Evolutionary conservation across 2,797 vertebrate genomes (phyloP), one percentile per base, ranked within the genome.

Genomic region (Gallinago solitaria): DNA sequence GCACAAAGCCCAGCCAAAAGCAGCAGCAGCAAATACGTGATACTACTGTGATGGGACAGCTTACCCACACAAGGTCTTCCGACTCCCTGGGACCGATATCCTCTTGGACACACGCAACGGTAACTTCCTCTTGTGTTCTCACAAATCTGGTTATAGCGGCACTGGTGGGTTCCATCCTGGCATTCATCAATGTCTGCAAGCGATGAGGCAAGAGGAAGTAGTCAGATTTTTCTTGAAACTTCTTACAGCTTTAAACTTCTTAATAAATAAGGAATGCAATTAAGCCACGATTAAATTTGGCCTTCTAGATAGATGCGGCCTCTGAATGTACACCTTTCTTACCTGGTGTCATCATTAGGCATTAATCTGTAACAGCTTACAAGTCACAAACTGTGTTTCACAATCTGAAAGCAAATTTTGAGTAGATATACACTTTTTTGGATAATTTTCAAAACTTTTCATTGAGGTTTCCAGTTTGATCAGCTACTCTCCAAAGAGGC

Each of bases 141-240:
- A 84, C 99, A 99, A 63, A 99, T 98, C 98, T 99, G 99, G 96
- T 99, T 99, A 92, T 99, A 99, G 96, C 98, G 98, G 98, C 99
- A 99, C 85, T 98, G 99, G 96, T 99, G 99, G 35, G 98, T 99
- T 23, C 99, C 99, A 11, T 99, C 99, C 95, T 92, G 98, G 98
- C 99, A 99, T 95, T 99, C 99, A 65, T 99, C 98, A 8, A 99
- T 98, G 95, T 99, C 99, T 99, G 88, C 25, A 30, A 84, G 89
- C 77, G 57, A 96, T 18, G 89, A 51, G 33, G 85, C 67, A 96
- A 94, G 68, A 71, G 69, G 50, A 76, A 79, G 60, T 5, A 28
- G 17, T 70, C 68, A 83, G 35, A 30, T 35, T 82, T 89, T 45
- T 63, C 75, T 59, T 84, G 32, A 64, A 69, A 39, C 7, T 39